Percentiles rank a stretch among this genome's conserved stretches.
Conservation (phyloP, 2,113 vertebrate genomes). For the Corythoichthys haematopterus region DNA sequence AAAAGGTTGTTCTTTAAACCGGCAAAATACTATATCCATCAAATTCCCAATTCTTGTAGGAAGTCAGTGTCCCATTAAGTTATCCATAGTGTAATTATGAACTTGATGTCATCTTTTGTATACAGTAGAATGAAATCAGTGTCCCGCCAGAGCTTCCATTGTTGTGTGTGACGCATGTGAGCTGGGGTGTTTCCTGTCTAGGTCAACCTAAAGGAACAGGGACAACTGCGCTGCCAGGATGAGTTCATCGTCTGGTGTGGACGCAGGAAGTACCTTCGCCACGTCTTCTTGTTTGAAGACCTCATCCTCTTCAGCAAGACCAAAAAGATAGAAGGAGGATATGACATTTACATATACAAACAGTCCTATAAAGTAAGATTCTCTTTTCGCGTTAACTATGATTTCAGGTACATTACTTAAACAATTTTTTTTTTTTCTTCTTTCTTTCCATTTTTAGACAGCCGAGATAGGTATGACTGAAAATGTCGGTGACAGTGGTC, state of each 20-base stretch:
- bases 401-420: not conserved
- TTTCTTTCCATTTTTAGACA: constrained; percentile 56
- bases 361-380: constrained; percentile 78
- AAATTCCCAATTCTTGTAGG: not conserved
- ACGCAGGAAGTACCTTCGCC: constrained; percentile 78
- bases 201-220: constrained; percentile 84
- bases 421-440: not conserved
- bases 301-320: constrained; percentile 85
- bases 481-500: constrained; percentile 78
- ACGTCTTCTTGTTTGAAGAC: constrained; percentile 83
- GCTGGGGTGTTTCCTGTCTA: constrained; percentile 49
- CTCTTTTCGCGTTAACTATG: not conserved
- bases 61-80: not conserved
- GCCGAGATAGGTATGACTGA: constrained; percentile 83
- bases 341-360: constrained; percentile 81
- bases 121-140: constrained; percentile 29
- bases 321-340: constrained; percentile 77
- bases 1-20: not conserved
- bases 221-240: constrained; percentile 79
- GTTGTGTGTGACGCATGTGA: constrained; percentile 50
- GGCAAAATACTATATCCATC: not conserved
- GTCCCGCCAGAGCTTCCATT: constrained; percentile 37
- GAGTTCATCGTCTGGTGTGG: constrained; percentile 82
- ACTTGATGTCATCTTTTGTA: constrained; percentile 24
- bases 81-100: constrained; percentile 25